Percentiles rank a stretch among this genome's conserved stretches.
phyloP scores from a whole-genome alignment of 2,888 invertebrate genomes.

The Dusona sp. region DNA sequence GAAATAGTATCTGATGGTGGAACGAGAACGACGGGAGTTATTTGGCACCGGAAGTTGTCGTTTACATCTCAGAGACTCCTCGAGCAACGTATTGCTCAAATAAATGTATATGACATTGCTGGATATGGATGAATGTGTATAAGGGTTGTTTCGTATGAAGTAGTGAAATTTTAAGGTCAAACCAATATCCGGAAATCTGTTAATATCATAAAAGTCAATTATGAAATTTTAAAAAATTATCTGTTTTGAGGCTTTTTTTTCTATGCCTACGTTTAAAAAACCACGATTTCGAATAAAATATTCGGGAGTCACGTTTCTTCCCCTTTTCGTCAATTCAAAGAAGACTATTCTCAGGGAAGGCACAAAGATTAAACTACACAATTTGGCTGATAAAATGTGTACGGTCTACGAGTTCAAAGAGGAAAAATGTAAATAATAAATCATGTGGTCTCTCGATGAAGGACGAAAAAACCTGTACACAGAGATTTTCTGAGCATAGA shows the following conservation, averaged over 20 bases:
- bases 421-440: not conserved
- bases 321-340: not conserved
- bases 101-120: slow-evolving; percentile 15
- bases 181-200: not conserved
- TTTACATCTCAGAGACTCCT: slow-evolving; percentile 1
- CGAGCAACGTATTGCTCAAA: slow-evolving; percentile 32
- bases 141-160: not conserved
- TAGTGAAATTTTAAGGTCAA: not conserved
- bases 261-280: not conserved
- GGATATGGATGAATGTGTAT: not conserved
- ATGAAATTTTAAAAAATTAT: not conserved
- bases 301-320: not conserved
- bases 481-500: not conserved
- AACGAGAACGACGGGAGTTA: slow-evolving; percentile 33
- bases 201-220: not conserved
- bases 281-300: not conserved
- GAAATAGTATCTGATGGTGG: slow-evolving; percentile 44
- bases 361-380: not conserved
- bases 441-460: not conserved
- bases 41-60: slow-evolving; percentile 53
- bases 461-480: not conserved
- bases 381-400: not conserved
- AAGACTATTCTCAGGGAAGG: not conserved
- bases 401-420: not conserved
- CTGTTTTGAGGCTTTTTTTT: not conserved